Evolutionary conservation across 1,140 invertebrate species (phyloP), one percentile per base, ranked within the genome.

Genomic region (Tribolium castaneum): DNA sequence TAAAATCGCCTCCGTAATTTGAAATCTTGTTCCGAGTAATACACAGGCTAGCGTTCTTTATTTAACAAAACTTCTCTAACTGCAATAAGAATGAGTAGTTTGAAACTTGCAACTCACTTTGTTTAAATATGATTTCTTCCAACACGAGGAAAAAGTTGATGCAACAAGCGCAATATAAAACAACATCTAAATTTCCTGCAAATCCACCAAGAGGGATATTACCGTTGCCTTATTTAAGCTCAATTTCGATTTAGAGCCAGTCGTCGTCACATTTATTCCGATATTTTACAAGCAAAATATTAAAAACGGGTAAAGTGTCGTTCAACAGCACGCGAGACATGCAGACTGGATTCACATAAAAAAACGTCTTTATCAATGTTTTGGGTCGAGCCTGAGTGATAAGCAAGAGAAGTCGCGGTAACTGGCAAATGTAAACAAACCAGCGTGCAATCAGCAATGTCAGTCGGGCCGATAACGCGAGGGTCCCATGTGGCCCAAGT

Each of bases 401-500:
- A 77, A 71, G 75, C 39, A 49, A 52, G 34, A 39, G 22, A 51
- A 77, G 34, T 71, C 50, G 75, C 49, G 62, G 62, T 51, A 54
- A 77, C 51, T 59, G 75, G 50, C 39, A 45, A 77, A 77, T 71
- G 75, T 77, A 77, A 77, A 77, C 75, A 77, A 70, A 71, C 59
- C 49, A 71, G 35, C 75, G 75, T 71, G 75, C 75, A 76, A 76
- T 76, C 74, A 76, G 54, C 59, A 76, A 62, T 76, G 54, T 76
- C 75, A 73, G 71, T 51, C 45, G 71, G 70, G 10, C 30, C 71
- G 49, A 73, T 54, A 73, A 54, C 71, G 52, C 49, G 7, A 12
- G 25, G 49, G 75, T 78, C 76, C 76, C 76, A 78, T 78, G 76
- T 78, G 76, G 70, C 50, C 70, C 51, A 10, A 66, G 71, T 78